Conservation (phyloP, 2,888 invertebrate species). For the Iphiclides podalirius region DNA sequence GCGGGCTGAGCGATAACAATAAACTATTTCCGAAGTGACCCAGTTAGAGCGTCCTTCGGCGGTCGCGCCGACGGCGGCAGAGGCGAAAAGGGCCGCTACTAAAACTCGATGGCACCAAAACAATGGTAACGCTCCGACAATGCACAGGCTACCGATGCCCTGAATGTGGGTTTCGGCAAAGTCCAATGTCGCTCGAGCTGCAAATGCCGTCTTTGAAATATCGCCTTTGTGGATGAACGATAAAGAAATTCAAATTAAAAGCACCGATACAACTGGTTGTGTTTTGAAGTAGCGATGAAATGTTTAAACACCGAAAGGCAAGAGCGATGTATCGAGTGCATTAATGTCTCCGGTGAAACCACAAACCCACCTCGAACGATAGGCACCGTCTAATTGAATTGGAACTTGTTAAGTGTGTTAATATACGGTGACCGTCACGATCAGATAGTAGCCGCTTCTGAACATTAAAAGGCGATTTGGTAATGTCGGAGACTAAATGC, state of each 20-base stretch:
- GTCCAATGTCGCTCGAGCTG: too few species aligned
- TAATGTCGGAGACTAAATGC: slow-evolving; percentile 52
- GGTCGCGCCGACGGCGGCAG: slow-evolving; percentile 76
- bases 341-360: slow-evolving; percentile 39
- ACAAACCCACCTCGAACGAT: slow-evolving; percentile 28
- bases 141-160: too few species aligned
- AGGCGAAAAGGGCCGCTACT: slow-evolving; percentile 55
- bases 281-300: slow-evolving; percentile 1
- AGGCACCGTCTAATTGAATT: slow-evolving; percentile 42
- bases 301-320: slow-evolving; percentile 13
- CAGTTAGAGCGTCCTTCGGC: slow-evolving; percentile 78
- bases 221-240: too few species aligned
- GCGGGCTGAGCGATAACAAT: slow-evolving; percentile 77
- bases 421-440: slow-evolving; percentile 49
- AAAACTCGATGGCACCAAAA: slow-evolving; percentile 47
- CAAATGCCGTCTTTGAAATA: too few species aligned
- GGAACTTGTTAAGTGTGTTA: slow-evolving; percentile 56
- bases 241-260: too few species aligned
- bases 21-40: slow-evolving; percentile 81
- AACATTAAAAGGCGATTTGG: slow-evolving; percentile 68
- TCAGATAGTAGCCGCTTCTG: slow-evolving; percentile 38
- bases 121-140: not conserved
- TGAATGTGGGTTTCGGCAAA: too few species aligned
- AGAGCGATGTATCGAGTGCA: slow-evolving; percentile 27
- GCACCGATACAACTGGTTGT: too few species aligned